phyloP scores from a whole-genome alignment of 2,113 vertebrate species.

The Labeo rohita region DNA sequence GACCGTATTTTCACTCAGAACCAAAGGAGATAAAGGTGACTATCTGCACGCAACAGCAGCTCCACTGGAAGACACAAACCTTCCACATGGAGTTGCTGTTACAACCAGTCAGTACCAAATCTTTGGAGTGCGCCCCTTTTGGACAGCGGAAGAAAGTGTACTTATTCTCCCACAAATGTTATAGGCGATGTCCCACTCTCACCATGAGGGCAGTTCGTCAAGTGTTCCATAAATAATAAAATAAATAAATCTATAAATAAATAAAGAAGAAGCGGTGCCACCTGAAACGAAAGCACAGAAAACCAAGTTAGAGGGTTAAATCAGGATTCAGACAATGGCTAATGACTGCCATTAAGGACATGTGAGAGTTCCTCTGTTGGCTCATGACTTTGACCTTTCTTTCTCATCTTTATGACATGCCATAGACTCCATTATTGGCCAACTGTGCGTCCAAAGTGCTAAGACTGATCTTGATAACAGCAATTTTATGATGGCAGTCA shows the following conservation, averaged over 20 bases:
- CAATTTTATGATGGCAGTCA: constrained; percentile 76
- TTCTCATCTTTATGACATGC: constrained; percentile 74
- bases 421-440: constrained; percentile 67
- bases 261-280: constrained; percentile 5
- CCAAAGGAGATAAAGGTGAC: constrained; percentile 40
- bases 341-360: constrained; percentile 53
- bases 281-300: constrained; percentile 24
- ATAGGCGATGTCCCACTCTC: neutral
- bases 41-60: constrained; percentile 79
- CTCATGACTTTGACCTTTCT: constrained; percentile 75
- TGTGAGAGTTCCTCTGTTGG: constrained; percentile 49
- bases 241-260: neutral
- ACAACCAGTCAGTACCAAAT: constrained; percentile 74
- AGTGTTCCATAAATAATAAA: neutral
- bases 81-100: constrained; percentile 88
- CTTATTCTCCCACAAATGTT: neutral
- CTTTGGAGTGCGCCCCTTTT: neutral
- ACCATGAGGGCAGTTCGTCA: neutral
- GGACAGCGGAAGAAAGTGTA: constrained; percentile 6
- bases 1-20: neutral
- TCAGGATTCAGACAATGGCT: constrained; percentile 36
- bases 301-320: constrained; percentile 41
- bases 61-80: constrained; percentile 76
- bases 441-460: constrained; percentile 73
- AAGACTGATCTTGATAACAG: constrained; percentile 75